Conservation (phyloP, 2,113 vertebrate species). For the Uria aalge region DNA sequence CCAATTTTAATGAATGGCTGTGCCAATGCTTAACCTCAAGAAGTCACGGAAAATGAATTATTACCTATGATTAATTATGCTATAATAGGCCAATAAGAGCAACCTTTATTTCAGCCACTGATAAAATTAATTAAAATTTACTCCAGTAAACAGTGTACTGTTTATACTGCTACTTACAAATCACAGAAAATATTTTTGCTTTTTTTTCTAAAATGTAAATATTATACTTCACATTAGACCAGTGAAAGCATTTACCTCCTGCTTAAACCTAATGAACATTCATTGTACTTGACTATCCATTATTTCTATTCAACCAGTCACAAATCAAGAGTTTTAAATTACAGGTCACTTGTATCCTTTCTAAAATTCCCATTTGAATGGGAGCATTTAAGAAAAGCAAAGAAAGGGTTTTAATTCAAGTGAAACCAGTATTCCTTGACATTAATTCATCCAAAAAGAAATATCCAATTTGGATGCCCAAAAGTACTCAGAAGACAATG, state of each 20-base stretch:
- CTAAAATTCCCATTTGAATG: not conserved
- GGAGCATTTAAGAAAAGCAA: not conserved
- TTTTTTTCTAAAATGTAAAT: not conserved
- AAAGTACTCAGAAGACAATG: not conserved
- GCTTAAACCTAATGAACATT: not conserved
- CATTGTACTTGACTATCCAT: not conserved
- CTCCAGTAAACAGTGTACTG: constrained; percentile 14
- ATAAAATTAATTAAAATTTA: constrained; percentile 43
- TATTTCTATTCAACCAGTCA: not conserved
- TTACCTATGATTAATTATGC: constrained; percentile 51
- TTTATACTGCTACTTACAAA: not conserved
- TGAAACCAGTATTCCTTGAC: not conserved
- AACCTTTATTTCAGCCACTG: not conserved
- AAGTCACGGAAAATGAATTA: constrained; percentile 42
- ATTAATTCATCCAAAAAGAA: not conserved
- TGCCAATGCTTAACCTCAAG: constrained; percentile 35
- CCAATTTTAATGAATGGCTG: constrained; percentile 42
- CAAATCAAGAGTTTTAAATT: constrained; percentile 17
- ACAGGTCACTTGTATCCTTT: not conserved
- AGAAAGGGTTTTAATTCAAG: not conserved
- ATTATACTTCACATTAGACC: not conserved
- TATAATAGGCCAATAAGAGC: constrained; percentile 28
- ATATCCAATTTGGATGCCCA: not conserved
- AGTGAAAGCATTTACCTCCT: not conserved
- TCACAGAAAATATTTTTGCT: not conserved